phyloP scores from a whole-genome alignment of 2,888 invertebrate species.

The Campoplex nolae region DNA sequence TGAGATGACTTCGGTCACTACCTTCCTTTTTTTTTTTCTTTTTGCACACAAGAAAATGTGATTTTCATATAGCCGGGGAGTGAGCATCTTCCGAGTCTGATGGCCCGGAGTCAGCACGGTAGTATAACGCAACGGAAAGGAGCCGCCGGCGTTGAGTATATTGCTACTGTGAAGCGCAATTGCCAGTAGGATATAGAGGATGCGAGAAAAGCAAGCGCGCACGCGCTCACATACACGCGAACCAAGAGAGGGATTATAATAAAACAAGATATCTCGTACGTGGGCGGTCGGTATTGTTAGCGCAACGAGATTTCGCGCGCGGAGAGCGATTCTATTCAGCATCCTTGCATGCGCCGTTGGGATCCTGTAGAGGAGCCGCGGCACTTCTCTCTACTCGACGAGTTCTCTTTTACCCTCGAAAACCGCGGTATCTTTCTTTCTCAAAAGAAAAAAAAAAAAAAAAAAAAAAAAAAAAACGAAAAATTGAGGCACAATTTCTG shows the following conservation, averaged over 20 bases:
- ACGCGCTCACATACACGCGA: constrained; percentile 61
- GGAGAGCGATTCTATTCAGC: constrained; percentile 54
- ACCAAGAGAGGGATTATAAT: constrained; percentile 80
- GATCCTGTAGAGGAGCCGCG: constrained; percentile 68
- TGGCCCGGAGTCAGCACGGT: constrained; percentile 47
- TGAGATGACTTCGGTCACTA: not conserved
- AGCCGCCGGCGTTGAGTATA: constrained; percentile 41
- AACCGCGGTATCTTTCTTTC: constrained; percentile 69
- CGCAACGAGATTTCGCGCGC: constrained; percentile 81
- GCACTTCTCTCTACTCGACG: constrained; percentile 78
- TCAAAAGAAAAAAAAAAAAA: constrained; percentile 73
- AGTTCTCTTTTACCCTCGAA: constrained; percentile 65
- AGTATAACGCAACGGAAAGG: constrained; percentile 59
- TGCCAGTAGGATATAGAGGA: constrained; percentile 56
- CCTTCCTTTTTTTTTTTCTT: not conserved
- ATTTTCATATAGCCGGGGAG: constrained; percentile 34
- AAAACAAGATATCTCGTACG: constrained; percentile 83
- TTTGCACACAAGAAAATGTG: not conserved
- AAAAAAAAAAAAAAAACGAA: constrained; percentile 71
- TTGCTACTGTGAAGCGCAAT: constrained; percentile 51
- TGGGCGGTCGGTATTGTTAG: constrained; percentile 84
- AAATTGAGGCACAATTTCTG: constrained; percentile 59
- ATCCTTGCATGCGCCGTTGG: constrained; percentile 55
- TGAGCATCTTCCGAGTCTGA: constrained; percentile 32
- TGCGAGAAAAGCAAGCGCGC: constrained; percentile 63